Evolutionary conservation across 2,797 vertebrate species (phyloP).

Genomic region (Protosalanx chinensis): DNA sequence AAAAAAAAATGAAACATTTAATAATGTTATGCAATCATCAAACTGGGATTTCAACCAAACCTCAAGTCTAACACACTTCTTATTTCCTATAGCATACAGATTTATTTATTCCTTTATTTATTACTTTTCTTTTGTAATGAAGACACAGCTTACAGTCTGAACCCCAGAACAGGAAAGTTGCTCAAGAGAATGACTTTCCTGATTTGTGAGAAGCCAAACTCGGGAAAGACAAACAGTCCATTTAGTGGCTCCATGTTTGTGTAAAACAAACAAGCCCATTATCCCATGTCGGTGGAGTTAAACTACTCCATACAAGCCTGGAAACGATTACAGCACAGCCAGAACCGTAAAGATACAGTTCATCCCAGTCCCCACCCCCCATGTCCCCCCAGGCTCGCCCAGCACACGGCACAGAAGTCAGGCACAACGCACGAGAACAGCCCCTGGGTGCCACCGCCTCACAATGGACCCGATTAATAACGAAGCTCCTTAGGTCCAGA

Average conservation of each 20-base stretch:
- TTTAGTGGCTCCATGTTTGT: constrained; percentile 43
- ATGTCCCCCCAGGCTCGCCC: neutral
- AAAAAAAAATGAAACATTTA: too few species aligned
- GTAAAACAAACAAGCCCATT: constrained; percentile 48
- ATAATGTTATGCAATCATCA: too few species aligned
- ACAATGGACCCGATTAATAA: constrained; percentile 47
- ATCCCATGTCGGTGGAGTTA: constrained; percentile 43
- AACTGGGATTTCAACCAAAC: too few species aligned
- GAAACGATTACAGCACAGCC: constrained; percentile 55
- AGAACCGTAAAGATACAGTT: constrained; percentile 49
- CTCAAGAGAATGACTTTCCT: constrained; percentile 13
- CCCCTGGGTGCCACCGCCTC: constrained; percentile 41
- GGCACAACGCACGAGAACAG: constrained; percentile 47
- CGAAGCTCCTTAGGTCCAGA: neutral
- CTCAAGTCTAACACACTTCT: too few species aligned
- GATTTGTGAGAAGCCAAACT: constrained; percentile 22
- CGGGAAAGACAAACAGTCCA: constrained; percentile 51
- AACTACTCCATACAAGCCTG: constrained; percentile 45
- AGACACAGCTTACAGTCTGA: neutral
- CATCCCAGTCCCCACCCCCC: constrained; percentile 22
- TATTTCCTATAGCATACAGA: too few species aligned
- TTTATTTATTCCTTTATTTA: too few species aligned
- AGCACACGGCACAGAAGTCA: neutral
- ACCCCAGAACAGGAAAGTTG: constrained; percentile 27
- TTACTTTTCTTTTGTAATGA: too few species aligned